Evolutionary conservation across 2,113 vertebrate species (phyloP), one percentile per base, ranked within the genome.

Genomic region (Cinclus cinclus): DNA sequence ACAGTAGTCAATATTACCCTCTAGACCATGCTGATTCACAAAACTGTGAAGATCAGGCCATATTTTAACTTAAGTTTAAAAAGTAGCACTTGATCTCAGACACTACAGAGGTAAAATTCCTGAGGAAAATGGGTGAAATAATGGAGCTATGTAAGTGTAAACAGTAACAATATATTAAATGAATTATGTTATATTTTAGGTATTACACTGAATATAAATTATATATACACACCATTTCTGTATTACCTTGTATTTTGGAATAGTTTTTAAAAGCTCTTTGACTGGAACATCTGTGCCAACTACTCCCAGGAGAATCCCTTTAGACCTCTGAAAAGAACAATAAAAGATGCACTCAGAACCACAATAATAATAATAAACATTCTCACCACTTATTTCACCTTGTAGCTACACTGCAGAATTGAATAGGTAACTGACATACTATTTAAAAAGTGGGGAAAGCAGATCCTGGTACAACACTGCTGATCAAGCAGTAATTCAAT

Each of bases 221-320:
- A 63, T 14, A 60, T 42, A 37, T 42, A 37, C 9, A 52, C n/a
- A 68, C 19, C 21, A 63, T 82, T 88, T 82, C 33, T 42, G 9
- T 19, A 39, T 96, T 99, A 99, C 99, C 99, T 99, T 99, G 91
- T 99, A 99, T 95, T 99, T 99, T 69, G 99, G 99, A 94, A 99
- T 99, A 56, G 99, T 98, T 97, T 99, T 99, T 89, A 99, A 97
- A 77, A 99, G 98, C 96, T 99, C 99, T 81, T 99, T 99, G 65
- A 99, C 99, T 5, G 99, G 99, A 78, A 99, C 99, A 70, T 99
- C 99, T 74, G 99, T 99, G 82, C 99, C 99, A 65, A 99, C 99
- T 93, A 99, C 99, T 49, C 99, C 99, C 25, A 99, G 98, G 50
- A 99, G 98, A 97, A 99, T 99, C 50, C 99, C 99, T 76, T 98